These are phyloP conservation scores for Schizotus pectinicornis DNA, from an alignment of 2,888 invertebrate species.

Conservation along the genomic window DNA sequence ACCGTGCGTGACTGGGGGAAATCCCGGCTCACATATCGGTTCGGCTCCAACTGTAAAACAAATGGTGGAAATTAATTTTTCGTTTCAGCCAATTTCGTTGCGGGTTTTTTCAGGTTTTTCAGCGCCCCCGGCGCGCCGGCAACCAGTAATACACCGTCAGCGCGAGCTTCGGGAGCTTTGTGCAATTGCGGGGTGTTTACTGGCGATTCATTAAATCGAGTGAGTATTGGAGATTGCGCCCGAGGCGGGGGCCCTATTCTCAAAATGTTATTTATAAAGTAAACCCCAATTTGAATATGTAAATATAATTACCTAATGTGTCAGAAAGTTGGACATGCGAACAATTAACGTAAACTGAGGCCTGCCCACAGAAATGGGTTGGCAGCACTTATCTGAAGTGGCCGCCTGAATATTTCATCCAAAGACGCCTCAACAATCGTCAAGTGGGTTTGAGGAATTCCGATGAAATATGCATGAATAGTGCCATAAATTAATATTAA, in stretches of 20 bases:
- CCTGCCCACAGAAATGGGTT: conserved; percentile 28
- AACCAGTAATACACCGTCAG: conserved; percentile 21
- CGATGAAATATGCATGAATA: conserved; percentile 40
- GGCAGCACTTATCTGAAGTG: conserved; percentile 28
- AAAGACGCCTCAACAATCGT: conserved; percentile 33
- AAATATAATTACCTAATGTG: conserved; percentile 34
- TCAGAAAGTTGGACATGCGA: conserved; percentile 32
- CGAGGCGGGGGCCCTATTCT: conserved; percentile 1
- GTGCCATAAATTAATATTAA: conserved; percentile 35
- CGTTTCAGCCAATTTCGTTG: background rate
- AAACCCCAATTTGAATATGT: conserved; percentile 33
- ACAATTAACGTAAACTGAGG: conserved; percentile 27
- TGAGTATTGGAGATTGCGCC: conserved; percentile 1
- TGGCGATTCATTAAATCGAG: conserved; percentile 11
- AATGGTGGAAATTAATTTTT: conserved; percentile 1
- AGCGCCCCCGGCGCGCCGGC: conserved; percentile 4
- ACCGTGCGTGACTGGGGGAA: conserved; percentile 18
- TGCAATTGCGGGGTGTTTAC: background rate
- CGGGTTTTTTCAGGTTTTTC: no score
- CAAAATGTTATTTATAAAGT: conserved; percentile 20
- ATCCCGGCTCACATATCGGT: conserved; percentile 1
- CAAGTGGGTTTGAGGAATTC: conserved; percentile 37
- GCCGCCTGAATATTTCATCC: conserved; percentile 37
- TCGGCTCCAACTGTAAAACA: conserved; percentile 1
- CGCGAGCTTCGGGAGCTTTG: background rate